phyloP scores from a whole-genome alignment of 2,888 invertebrate genomes.

The Patella caerulea region DNA sequence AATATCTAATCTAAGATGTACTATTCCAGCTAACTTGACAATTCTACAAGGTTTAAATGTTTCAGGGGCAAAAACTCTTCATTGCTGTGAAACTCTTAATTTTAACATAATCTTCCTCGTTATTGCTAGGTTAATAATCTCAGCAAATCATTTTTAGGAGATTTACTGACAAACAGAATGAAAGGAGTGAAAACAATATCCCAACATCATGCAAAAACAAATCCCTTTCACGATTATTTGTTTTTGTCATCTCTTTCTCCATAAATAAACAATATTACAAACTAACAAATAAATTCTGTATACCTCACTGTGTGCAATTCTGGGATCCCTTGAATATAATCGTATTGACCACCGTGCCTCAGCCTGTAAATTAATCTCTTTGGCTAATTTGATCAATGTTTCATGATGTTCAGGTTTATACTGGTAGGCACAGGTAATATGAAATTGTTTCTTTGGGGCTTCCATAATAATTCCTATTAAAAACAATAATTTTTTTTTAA shows the following conservation, averaged over 20 bases:
- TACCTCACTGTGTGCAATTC: constrained; percentile 62
- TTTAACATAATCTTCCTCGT: no score
- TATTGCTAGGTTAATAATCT: no score
- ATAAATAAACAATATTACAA: constrained; percentile 9
- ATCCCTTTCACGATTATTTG: no score
- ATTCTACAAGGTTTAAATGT: no score
- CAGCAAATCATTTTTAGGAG: no score
- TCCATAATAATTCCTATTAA: constrained; percentile 73
- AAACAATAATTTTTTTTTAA: not conserved
- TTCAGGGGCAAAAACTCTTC: no score
- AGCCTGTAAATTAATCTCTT: constrained; percentile 79
- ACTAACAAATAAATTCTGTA: not conserved
- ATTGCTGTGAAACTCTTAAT: no score
- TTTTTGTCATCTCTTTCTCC: not conserved
- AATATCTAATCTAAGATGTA: no score
- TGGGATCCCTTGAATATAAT: constrained; percentile 85
- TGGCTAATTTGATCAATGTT: constrained; percentile 81
- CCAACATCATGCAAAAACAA: no score
- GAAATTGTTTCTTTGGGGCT: constrained; percentile 87
- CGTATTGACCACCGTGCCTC: constrained; percentile 87
- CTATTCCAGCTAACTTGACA: no score
- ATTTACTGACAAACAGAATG: no score
- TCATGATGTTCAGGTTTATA: constrained; percentile 83
- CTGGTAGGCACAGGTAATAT: constrained; percentile 90
- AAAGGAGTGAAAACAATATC: no score